phyloP scores from a whole-genome alignment of 2,113 vertebrate genomes.

The Perccottus glenii region DNA sequence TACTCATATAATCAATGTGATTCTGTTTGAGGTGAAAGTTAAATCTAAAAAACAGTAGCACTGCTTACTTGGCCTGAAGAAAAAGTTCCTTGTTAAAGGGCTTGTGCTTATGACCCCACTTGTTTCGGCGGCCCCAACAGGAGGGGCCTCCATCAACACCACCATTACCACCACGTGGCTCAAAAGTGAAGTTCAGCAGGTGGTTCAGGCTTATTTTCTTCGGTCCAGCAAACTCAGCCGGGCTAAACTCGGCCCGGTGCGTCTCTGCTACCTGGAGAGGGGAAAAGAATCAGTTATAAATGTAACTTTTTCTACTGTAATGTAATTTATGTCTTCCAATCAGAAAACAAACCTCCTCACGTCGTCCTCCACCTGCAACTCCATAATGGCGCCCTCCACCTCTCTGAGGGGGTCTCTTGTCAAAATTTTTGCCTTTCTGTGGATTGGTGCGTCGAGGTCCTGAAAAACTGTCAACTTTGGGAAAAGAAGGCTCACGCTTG shows the following conservation, averaged over 20 bases:
- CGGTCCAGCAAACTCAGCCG: slow-evolving; percentile 97
- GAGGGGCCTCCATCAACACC: slow-evolving; percentile 87
- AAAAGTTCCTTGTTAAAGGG: slow-evolving; percentile 99
- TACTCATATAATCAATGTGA: too few relatives aligned
- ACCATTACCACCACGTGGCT: slow-evolving; percentile 91
- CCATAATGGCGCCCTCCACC: slow-evolving; percentile 88
- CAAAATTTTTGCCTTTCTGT: slow-evolving; percentile 99
- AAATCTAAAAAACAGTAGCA: not conserved
- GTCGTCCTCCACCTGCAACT: slow-evolving; percentile 92
- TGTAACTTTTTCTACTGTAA: not conserved
- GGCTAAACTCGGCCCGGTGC: slow-evolving; percentile 96
- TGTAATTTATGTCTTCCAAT: not conserved
- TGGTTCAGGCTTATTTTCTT: slow-evolving; percentile 99
- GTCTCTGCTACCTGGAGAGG: slow-evolving; percentile 92
- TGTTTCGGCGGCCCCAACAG: slow-evolving; percentile 94
- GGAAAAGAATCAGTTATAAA: not conserved
- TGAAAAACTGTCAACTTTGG: slow-evolving; percentile 91
- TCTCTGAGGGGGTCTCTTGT: slow-evolving; percentile 97
- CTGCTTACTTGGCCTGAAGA: slow-evolving; percentile 95
- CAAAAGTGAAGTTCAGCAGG: slow-evolving; percentile 98
- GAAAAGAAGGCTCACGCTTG: slow-evolving; percentile 91
- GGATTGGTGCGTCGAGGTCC: slow-evolving; percentile 91
- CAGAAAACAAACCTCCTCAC: slow-evolving; percentile 89
- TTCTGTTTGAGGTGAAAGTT: too few relatives aligned
- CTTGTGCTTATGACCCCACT: slow-evolving; percentile 94